Evolutionary conservation across 2,113 vertebrate genomes (phyloP).

Genomic region (Stomatorhinus ivindoensis): DNA sequence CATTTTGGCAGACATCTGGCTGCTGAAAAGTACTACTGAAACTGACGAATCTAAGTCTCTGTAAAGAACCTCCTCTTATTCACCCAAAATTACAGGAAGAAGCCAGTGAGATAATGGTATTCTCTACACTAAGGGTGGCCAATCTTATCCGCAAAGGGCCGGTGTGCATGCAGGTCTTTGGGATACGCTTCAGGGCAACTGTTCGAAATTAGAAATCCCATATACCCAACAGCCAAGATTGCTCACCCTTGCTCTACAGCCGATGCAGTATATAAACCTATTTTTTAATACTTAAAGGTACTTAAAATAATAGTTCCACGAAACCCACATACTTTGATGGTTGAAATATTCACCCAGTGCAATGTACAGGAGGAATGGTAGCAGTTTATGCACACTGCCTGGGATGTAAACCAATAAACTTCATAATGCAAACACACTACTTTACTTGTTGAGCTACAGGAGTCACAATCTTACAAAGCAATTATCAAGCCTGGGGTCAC

Average conservation of each 20-base stretch:
- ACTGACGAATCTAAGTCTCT: not conserved
- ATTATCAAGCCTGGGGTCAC: not conserved
- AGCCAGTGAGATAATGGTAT: not conserved
- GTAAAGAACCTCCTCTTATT: not conserved
- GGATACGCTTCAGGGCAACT: not conserved
- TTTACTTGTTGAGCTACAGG: not conserved
- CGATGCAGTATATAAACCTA: not conserved
- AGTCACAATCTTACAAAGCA: not conserved
- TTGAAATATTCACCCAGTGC: not conserved
- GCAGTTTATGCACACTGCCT: not conserved
- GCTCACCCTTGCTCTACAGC: too few relatives aligned
- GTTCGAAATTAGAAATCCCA: too few relatives aligned
- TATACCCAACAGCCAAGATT: too few relatives aligned
- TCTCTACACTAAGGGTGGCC: not conserved
- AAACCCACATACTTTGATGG: not conserved
- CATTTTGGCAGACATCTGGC: not conserved
- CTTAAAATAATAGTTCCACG: conserved; percentile 4
- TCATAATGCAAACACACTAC: not conserved
- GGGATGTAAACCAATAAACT: not conserved
- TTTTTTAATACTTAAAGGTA: not conserved
- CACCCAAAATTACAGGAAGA: not conserved
- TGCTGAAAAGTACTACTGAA: not conserved
- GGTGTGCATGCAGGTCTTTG: not conserved
- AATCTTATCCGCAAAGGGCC: not conserved
- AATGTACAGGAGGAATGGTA: not conserved